Evolutionary conservation across 2,888 invertebrate species (phyloP), one percentile per base, ranked within the genome.

Genomic region (Muscina levida): DNA sequence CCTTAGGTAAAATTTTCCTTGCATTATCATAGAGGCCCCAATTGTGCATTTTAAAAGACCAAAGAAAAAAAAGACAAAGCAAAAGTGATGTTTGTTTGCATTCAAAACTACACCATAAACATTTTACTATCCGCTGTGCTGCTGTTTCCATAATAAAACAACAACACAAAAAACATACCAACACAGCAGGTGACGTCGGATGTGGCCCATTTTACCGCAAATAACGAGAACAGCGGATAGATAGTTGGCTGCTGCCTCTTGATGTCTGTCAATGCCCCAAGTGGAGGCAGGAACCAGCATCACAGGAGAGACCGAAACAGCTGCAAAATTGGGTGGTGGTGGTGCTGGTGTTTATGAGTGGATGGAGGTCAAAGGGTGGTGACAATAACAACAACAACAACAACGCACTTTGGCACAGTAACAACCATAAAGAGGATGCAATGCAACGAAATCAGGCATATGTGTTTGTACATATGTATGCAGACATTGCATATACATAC

Each of bases 321-420:
- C 53, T 53, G 37, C 15, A 53, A 26, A 22, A 13, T 44, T 56
- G 56, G 24, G 5, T 10, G 56, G 24, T 56, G 5, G 56, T 56
- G n/a, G 37, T n/a, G 37, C 37, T 37, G 37, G 37, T 37, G n/a
- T 37, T 4, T 4, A 48, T 48, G n/a, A 15, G 13, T 51, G 15
- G 13, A 71, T 56, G 65, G 53, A 71, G 65, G 65, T 76, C 65
- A 71, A 37, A 37, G 56, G 51, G 42, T 67, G 48, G 24, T 26
- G 15, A 48, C 15, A 48, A 51, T 17, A 2, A 15, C 42, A 51
- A 31, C 31, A 8, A 8, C 31, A 31, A 31, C 31, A 31, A 3
- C 3, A 31, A 31, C 8, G 31, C 31, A 31, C 31, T n/a, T n/a
- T n/a, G n/a, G n/a, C n/a, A n/a, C n/a, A n/a, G n/a, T n/a, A n/a